Percentiles rank a stretch among this genome's conserved stretches.
phyloP scores from a whole-genome alignment of 2,113 vertebrate genomes.

The Leptobrachium leishanense region DNA sequence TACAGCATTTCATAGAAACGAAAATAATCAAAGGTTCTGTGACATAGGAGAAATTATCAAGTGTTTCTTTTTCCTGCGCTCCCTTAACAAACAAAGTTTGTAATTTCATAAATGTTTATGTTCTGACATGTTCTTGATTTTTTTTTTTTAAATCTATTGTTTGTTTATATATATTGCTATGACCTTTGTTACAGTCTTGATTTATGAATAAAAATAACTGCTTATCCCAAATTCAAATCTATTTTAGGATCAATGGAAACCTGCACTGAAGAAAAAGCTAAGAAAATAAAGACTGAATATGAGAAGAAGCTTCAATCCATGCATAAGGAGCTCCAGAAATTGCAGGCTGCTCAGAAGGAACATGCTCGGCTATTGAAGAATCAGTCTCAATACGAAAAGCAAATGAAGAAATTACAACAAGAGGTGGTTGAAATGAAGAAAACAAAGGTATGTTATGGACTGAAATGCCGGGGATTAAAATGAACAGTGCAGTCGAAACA shows the following conservation, averaged over 20 bases:
- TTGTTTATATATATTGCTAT: too few relatives aligned
- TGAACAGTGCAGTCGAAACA: not conserved
- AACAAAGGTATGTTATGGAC: conserved; percentile 77
- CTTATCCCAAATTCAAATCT: too few relatives aligned
- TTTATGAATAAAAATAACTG: too few relatives aligned
- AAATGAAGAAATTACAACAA: conserved; percentile 88
- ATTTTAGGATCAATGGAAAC: conserved; percentile 86
- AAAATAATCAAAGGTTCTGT: too few relatives aligned
- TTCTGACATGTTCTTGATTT: too few relatives aligned
- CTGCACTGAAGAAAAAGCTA: conserved; percentile 95
- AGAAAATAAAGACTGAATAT: conserved; percentile 88
- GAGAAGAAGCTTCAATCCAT: conserved; percentile 96
- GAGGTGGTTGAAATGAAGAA: conserved; percentile 98
- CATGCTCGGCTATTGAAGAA: conserved; percentile 92
- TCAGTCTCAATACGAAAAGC: conserved; percentile 88
- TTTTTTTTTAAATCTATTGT: too few relatives aligned
- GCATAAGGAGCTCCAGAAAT: conserved; percentile 93
- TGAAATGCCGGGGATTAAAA: not conserved
- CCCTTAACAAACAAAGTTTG: too few relatives aligned
- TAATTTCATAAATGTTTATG: too few relatives aligned
- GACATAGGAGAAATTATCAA: too few relatives aligned
- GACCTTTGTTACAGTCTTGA: too few relatives aligned
- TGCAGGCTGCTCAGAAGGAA: conserved; percentile 92
- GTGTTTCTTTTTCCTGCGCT: too few relatives aligned
- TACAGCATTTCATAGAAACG: too few relatives aligned